Base-by-base conservation (phyloP, 2,888 invertebrate species). In the Embidobia sp. region DNA sequence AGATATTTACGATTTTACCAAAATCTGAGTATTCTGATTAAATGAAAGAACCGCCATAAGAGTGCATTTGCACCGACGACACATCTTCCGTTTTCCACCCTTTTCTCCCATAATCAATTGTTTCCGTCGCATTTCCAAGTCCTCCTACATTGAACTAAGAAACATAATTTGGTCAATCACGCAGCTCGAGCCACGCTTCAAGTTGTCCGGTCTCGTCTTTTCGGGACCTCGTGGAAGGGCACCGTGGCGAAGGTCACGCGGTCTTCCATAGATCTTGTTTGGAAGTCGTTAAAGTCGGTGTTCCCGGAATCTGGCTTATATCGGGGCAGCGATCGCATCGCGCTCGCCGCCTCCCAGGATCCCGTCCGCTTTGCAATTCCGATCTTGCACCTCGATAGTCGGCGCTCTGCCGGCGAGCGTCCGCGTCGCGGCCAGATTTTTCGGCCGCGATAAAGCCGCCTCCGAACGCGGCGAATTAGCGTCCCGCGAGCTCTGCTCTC, bases 361-460 rank as follows among this genome's bases (percentile, higher is more conserved):
- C 84, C 85, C 82, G 82, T 84, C 83, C 87, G 85, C 86, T 88
- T 88, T 87, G 85, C 87, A 87, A 88, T 88, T 88, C 88, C 84
- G 88, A 88, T 88, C 88, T 88, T 88, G 87, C 87, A 86, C 85
- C 82, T 85, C 84, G 88, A 88, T 88, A 85, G 83, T 83, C 35
- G 64, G 82, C 75, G 81, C 82, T 84, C 81, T 81, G 78, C 79
- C 79, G 80, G 79, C 82, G 80, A 82, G 26, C 42, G 42, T 49
- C 26, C 64, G 49, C 49, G 49, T 29, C 49, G 64, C 51, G 42
- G 11, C 5, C 6, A 51, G 67, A 67, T 67, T 67, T 67, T 67
- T 67, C 46, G 67, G 67, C 31, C 29, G 19, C 33, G 67, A 67
- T 67, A 57, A 57, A 35, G 16, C 13, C 26, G 11, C 27, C 13